These are phyloP conservation scores for Pampusana beccarii DNA, from an alignment of 2,113 vertebrate genomes.

Conservation along the genomic window DNA sequence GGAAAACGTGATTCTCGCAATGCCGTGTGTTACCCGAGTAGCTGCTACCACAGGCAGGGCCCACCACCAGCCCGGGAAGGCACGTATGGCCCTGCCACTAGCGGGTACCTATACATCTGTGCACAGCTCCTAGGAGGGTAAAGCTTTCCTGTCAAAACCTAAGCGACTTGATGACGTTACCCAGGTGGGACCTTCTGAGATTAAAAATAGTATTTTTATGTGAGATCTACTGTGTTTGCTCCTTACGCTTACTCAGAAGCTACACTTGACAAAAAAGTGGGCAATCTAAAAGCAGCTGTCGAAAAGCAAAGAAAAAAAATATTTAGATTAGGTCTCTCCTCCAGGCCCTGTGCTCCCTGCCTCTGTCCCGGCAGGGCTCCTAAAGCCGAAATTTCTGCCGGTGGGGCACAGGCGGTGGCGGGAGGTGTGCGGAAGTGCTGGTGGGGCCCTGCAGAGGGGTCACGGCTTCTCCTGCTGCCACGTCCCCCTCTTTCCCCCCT, in stretches of 20 bases:
- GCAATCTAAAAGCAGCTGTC: background rate
- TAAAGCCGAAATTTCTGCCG: background rate
- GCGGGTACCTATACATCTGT: too few species aligned
- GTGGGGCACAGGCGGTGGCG: accelerated
- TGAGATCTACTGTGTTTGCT: background rate
- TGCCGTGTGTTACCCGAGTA: background rate
- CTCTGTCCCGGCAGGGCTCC: background rate
- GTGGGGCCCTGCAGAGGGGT: accelerated
- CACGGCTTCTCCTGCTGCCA: background rate
- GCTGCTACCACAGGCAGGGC: background rate
- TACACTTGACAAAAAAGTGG: background rate
- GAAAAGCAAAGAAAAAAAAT: background rate
- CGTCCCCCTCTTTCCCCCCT: accelerated
- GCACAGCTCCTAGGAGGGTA: accelerated
- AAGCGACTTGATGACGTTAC: background rate
- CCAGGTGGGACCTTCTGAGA: background rate
- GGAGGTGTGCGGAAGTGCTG: background rate
- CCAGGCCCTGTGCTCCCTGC: background rate
- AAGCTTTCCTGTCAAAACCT: background rate
- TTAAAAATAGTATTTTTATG: background rate
- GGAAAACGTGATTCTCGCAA: background rate
- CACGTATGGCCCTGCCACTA: too few species aligned
- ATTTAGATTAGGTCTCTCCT: background rate
- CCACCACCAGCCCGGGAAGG: too few species aligned
- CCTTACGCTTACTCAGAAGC: background rate